These are phyloP conservation scores for Andrena flavipes DNA, from an alignment of 2,888 invertebrate species.

Conservation along the genomic window DNA sequence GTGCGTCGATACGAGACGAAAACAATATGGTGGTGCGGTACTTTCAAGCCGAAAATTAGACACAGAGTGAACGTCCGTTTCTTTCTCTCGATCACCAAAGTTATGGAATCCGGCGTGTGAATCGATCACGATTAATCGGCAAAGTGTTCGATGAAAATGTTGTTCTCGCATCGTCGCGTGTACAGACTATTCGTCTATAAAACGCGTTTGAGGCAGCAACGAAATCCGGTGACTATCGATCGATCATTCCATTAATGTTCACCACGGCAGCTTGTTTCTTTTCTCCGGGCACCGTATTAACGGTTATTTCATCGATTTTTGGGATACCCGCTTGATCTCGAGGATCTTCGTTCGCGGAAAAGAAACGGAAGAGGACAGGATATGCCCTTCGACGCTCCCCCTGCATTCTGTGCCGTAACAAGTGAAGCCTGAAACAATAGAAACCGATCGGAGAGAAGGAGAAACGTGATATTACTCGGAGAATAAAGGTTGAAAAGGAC, in stretches of 20 bases:
- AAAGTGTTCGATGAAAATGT: constrained; percentile 52
- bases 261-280: constrained; percentile 34
- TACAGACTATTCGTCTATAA: constrained; percentile 54
- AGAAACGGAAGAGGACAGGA: neutral
- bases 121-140: constrained; percentile 7
- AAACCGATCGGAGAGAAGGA: neutral
- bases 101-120: constrained; percentile 39
- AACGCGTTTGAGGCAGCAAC: constrained; percentile 41
- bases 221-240: constrained; percentile 53
- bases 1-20: constrained; percentile 37
- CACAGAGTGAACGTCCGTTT: constrained; percentile 10
- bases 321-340: constrained; percentile 8
- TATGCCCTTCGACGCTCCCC: constrained; percentile 2
- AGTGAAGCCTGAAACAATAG: constrained; percentile 25
- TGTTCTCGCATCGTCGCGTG: constrained; percentile 59
- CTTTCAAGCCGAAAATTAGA: constrained; percentile 47
- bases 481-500: neutral
- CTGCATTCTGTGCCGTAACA: constrained; percentile 9
- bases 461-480: neutral
- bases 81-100: neutral
- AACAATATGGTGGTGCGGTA: constrained; percentile 60
- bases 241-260: constrained; percentile 49
- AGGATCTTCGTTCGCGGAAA: neutral
- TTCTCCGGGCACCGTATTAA: constrained; percentile 7
- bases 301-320: constrained; percentile 15